Base-by-base conservation (phyloP, 2,888 invertebrate species). In the Stenodema calcarata region DNA sequence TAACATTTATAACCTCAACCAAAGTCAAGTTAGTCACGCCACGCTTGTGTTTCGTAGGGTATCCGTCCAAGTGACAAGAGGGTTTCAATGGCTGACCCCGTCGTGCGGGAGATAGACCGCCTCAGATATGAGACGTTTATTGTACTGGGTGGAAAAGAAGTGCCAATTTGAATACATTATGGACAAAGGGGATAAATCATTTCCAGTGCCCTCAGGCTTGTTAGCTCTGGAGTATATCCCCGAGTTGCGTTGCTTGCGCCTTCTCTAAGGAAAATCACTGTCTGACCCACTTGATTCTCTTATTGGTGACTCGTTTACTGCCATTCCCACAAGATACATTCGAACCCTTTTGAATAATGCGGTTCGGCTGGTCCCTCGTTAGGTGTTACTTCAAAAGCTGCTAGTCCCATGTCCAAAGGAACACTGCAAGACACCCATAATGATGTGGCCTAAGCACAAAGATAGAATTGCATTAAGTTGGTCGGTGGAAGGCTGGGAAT, bases 141-240 rank as follows among this genome's bases (percentile, higher is more conserved):
- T 73, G 73, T 73, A 16, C 30, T 4, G 73, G 73, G 30, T 35
- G 73, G 73, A 73, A 80, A 80, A 80, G 80, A 80, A 80, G 80
- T 80, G 80, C 80, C 80, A 80, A 80, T 80, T 80, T 80, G 80
- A 80, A 80, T 80, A 80, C 80, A 80, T 80, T 80, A 80, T 14
- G 80, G 80, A 80, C 80, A 80, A 80, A 47, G 30, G 80, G 80
- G 54, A 80, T 80, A 80, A 80, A 80, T 80, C 80, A 80, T 80
- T 80, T 80, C 80, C 30, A 14, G 47, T 14, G 27, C 80, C 80
- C 30, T 28, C n/a, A 54, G 80, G 80, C 80, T 80, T 80, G 80
- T 80, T 80, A 80, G 80, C 50, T 80, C 44, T 62, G 12, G 62
- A 62, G 62, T 62, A 62, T 62, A 62, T 62, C 62, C 62, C n/a